phyloP scores from a whole-genome alignment of 1,140 invertebrate species.

The Anastrepha ludens region DNA sequence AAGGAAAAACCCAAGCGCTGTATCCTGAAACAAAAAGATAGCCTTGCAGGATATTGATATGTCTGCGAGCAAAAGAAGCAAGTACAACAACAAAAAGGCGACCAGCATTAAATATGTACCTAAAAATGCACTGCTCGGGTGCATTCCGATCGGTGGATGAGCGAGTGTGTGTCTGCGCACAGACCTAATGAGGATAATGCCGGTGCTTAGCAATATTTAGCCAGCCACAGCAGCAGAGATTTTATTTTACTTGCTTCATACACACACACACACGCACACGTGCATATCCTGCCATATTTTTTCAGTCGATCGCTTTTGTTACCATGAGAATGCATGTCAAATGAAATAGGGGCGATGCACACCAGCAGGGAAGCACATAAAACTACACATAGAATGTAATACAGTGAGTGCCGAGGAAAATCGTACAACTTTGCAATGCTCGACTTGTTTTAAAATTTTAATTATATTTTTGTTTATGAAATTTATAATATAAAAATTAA shows the following conservation, averaged over 20 bases:
- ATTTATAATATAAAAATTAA: no score
- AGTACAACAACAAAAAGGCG: neutral
- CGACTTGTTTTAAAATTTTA: no score
- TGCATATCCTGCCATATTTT: neutral
- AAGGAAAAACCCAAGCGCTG: neutral
- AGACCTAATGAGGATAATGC: constrained; percentile 17
- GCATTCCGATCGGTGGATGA: neutral
- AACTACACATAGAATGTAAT: no score
- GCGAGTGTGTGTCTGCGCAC: neutral
- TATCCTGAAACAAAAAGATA: neutral
- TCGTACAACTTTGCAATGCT: no score
- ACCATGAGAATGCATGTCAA: neutral
- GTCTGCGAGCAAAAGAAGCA: constrained; percentile 16
- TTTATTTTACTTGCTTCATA: neutral
- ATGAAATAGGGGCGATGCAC: neutral
- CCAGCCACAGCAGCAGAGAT: neutral
- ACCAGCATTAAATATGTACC: neutral
- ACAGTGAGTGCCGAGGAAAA: no score
- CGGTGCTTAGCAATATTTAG: constrained; percentile 33
- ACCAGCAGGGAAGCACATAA: neutral
- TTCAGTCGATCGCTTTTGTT: neutral
- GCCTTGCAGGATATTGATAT: constrained; percentile 38
- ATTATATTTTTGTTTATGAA: no score
- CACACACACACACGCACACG: neutral
- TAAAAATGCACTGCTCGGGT: neutral